Evolutionary conservation across 2,797 vertebrate genomes (phyloP).

Genomic region (Mico argentatus): DNA sequence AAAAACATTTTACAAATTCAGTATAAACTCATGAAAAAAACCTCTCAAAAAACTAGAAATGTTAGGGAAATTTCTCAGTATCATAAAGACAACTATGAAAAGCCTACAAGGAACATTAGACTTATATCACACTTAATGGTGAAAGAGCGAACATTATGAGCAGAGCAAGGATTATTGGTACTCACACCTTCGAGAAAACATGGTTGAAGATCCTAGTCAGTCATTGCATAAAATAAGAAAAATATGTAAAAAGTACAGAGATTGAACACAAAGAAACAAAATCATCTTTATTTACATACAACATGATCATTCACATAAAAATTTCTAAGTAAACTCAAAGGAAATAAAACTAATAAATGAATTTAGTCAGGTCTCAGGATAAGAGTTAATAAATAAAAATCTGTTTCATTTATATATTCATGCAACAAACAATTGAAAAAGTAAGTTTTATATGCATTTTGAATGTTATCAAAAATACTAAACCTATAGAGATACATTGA

Average conservation of each 20-base stretch:
- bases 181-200: neutral
- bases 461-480: neutral
- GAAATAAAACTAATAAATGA: neutral
- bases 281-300: neutral
- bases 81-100: neutral
- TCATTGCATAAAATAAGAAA: neutral
- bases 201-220: neutral
- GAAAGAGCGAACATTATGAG: neutral
- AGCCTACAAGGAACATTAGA: neutral
- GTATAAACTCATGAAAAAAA: neutral
- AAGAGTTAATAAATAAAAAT: neutral
- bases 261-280: neutral
- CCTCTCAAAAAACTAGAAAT: neutral
- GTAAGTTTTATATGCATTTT: neutral
- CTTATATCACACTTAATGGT: neutral
- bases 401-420: neutral
- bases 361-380: neutral
- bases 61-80: neutral
- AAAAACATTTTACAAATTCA: neutral
- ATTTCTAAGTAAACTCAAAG: neutral
- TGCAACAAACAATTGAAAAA: neutral
- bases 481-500: neutral
- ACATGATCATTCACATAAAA: neutral
- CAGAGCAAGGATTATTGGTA: neutral
- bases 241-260: neutral